Conservation (phyloP, 2,797 vertebrate species). For the Smutsia gigantea region DNA sequence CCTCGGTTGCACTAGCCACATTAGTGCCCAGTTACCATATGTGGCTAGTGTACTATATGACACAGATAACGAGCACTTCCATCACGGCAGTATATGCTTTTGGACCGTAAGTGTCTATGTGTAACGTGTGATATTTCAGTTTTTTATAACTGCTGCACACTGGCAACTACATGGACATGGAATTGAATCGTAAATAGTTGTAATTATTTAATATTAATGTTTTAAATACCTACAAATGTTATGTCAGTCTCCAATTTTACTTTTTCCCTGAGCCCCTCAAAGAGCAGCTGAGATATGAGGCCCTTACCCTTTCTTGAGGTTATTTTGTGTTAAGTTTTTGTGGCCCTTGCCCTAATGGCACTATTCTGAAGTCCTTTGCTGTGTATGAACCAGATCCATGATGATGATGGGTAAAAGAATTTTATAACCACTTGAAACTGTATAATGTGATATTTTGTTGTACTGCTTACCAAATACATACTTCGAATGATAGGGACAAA, state of each 20-base stretch:
- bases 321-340: background rate
- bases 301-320: background rate
- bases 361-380: background rate
- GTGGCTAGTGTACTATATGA: background rate
- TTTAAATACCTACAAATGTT: background rate
- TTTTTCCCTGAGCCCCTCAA: background rate
- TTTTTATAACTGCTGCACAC: background rate
- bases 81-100: background rate
- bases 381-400: background rate
- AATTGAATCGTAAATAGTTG: background rate
- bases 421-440: background rate
- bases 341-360: background rate
- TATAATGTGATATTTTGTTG: background rate
- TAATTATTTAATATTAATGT: background rate
- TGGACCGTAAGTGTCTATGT: background rate
- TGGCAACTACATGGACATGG: background rate
- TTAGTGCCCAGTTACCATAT: background rate
- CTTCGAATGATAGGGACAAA: background rate
- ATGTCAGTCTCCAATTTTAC: background rate
- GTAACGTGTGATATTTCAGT: background rate
- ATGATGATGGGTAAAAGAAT: background rate
- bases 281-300: background rate
- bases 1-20: background rate
- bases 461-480: background rate
- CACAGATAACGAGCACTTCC: background rate